phyloP scores from a whole-genome alignment of 2,888 invertebrate species.

The Drosophila paramelanica region DNA sequence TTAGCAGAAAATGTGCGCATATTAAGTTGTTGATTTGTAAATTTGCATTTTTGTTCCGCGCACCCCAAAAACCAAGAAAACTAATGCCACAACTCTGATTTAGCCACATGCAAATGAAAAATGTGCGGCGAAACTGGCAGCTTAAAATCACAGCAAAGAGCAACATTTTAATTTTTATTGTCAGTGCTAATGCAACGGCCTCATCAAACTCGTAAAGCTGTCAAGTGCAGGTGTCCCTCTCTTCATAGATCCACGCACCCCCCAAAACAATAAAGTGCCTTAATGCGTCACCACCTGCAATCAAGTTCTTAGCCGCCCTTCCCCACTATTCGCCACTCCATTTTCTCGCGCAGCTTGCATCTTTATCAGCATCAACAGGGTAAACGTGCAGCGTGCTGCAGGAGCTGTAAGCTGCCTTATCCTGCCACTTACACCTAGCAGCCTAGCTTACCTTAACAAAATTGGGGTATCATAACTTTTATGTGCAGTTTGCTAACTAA shows the following conservation, averaged over 20 bases:
- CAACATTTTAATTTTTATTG: slow-evolving; percentile 51
- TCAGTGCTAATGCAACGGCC: slow-evolving; percentile 42
- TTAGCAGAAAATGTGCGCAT: slow-evolving; percentile 60
- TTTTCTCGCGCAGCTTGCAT: slow-evolving; percentile 2
- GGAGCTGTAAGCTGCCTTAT: slow-evolving; percentile 1
- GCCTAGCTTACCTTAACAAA: neutral
- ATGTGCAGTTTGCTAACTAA: slow-evolving; percentile 1
- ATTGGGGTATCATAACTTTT: neutral
- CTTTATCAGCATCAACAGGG: slow-evolving; percentile 28
- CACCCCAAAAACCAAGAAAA: slow-evolving; percentile 7
- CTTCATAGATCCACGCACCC: neutral
- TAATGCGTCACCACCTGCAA: slow-evolving; percentile 34
- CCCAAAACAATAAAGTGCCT: slow-evolving; percentile 24
- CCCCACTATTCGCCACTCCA: neutral
- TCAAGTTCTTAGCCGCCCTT: slow-evolving; percentile 1
- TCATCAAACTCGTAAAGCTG: slow-evolving; percentile 27
- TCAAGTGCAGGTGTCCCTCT: neutral
- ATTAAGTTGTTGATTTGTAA: slow-evolving; percentile 75
- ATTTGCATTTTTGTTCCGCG: slow-evolving; percentile 53
- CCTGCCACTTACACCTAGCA: slow-evolving; percentile 6
- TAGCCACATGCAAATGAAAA: slow-evolving; percentile 3
- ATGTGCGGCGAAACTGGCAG: slow-evolving; percentile 2
- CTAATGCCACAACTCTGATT: slow-evolving; percentile 36
- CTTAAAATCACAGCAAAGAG: neutral
- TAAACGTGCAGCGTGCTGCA: neutral